These are phyloP conservation scores for Cephus pygmeus DNA, from an alignment of 2,888 invertebrate genomes.

Conservation along the genomic window DNA sequence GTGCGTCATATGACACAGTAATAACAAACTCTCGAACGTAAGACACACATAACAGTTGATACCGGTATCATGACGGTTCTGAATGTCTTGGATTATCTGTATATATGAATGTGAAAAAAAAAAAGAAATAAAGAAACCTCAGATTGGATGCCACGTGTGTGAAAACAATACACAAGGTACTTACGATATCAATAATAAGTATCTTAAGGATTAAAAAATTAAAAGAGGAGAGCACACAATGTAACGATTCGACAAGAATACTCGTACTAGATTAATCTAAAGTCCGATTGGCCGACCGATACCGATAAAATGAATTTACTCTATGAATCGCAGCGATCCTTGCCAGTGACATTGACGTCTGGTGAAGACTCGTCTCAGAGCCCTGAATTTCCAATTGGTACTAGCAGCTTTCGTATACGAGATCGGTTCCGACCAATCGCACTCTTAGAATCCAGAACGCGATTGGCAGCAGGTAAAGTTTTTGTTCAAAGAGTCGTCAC, in stretches of 20 bases:
- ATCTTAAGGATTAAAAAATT: not conserved
- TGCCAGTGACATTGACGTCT: not conserved
- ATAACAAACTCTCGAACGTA: not conserved
- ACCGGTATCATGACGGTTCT: not conserved
- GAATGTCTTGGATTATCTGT: not conserved
- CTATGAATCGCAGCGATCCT: not conserved
- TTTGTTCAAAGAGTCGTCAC: not conserved
- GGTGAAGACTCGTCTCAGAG: not conserved
- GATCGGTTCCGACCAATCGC: not conserved
- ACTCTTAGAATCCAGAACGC: not conserved
- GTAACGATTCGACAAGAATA: not conserved
- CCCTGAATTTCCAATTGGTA: not conserved
- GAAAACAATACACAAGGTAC: not conserved
- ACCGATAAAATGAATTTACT: not conserved
- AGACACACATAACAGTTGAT: not conserved
- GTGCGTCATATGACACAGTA: not conserved
- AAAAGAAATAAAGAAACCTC: not conserved
- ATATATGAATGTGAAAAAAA: not conserved
- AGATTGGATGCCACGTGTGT: not conserved
- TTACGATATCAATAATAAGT: not conserved
- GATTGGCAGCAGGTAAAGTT: not conserved
- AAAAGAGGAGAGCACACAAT: not conserved
- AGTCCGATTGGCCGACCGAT: not conserved
- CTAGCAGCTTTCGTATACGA: not conserved
- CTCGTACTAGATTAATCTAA: not conserved